Evolutionary conservation across 2,888 invertebrate genomes (phyloP), one percentile per base, ranked within the genome.

Genomic region (Ophion slaviceki): DNA sequence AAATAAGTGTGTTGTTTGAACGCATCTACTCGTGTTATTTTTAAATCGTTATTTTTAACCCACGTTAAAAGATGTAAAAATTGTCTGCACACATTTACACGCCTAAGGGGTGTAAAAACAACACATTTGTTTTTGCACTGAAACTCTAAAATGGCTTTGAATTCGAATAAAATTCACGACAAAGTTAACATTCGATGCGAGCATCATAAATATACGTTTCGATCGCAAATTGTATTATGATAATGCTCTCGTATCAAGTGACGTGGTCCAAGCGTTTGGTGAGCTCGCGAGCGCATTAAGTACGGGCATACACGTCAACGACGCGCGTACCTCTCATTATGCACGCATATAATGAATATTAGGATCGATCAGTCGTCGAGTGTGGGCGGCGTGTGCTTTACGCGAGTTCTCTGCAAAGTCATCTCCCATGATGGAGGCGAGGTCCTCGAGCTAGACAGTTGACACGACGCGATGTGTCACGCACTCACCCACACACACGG

Each of bases 311-410:
- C 0, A 8, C 40, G 66, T 82, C 75, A 32, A 72, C 45, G 72
- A 80, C 40, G 62, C 53, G 68, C 68, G 24, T 40, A 59, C 61
- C 61, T 10, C 89, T 92, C 91, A 91, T 92, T 91, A 92, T 91
- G 87, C 90, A 88, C 85, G 87, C 86, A 87, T 91, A 89, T 90
- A 92, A 53, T 53, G 53, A 53, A 53, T 53, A 53, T 93, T 92
- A 91, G 89, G 89, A 90, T 92, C 92, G 91, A 92, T 92, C 92
- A 90, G 90, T 92, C 91, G 89, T 89, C 88, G 86, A 80, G 64
- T 64, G 92, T 91, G 91, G 92, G 92, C 92, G 92, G 53, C 17
- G 14, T 91, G 86, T 70, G 88, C 80, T 67, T 82, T 86, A 40
- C 80, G 86, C 45, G 47, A 74, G 80, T 83, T 70, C 61, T 90